Conservation (phyloP, 2,888 invertebrate species). For the Lasioglossum pauxillum region DNA sequence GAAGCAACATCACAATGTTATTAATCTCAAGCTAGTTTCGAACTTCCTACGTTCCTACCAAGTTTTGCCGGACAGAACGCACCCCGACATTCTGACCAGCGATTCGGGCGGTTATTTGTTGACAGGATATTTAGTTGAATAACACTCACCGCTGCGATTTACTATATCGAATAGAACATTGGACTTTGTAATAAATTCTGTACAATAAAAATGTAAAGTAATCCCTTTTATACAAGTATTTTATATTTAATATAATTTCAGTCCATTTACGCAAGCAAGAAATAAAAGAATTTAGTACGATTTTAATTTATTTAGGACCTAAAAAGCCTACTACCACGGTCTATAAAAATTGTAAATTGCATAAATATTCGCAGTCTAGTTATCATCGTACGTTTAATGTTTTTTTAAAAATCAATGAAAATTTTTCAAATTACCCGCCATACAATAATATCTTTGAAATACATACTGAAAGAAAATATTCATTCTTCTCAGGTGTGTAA, state of each 20-base stretch:
- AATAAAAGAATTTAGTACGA: constrained; percentile 13
- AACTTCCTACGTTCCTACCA: constrained; percentile 97
- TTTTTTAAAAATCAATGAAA: background rate
- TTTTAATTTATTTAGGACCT: too few species aligned
- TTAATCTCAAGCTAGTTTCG: constrained; percentile 92
- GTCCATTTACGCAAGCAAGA: background rate
- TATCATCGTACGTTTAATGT: background rate
- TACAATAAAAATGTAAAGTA: background rate
- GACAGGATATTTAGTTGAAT: constrained; percentile 86
- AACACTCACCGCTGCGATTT: background rate
- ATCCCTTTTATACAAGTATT: constrained; percentile 18
- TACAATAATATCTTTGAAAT: background rate
- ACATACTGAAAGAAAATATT: background rate
- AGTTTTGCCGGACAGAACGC: constrained; percentile 95
- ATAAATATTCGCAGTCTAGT: too few species aligned
- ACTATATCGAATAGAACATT: background rate
- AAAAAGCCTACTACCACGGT: too few species aligned
- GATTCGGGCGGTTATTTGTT: constrained; percentile 95
- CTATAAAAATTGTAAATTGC: too few species aligned
- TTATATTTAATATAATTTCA: constrained; percentile 3
- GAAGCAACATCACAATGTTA: constrained; percentile 89
- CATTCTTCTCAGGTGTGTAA: background rate
- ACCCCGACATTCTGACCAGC: constrained; percentile 97
- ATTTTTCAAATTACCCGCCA: background rate
- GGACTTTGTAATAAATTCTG: background rate